Evolutionary conservation across 2,113 vertebrate genomes (phyloP), one percentile per base, ranked within the genome.

Genomic region (Misgurnus mizolepis): DNA sequence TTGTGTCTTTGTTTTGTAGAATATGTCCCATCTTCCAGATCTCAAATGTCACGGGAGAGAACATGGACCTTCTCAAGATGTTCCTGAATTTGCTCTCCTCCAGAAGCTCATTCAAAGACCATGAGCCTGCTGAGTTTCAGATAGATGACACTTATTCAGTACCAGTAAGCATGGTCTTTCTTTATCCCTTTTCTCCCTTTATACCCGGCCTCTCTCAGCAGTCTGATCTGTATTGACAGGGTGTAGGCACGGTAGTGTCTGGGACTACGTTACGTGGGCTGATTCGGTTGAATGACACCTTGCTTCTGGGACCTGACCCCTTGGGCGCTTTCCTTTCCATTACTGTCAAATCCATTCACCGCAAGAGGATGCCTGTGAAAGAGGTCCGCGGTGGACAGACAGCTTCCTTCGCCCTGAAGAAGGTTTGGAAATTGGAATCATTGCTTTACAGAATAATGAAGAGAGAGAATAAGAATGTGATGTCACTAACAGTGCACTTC

Each of bases 1-100:
- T 4, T 60, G 11, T 66, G 0, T 79, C 14, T 12, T 87, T 80
- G 76, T 68, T 55, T 79, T 86, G 82, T 86, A 99, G 97, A 93
- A 97, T 99, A 95, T 99, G 98, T 87, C 98, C 98, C 0, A 99
- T 99, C 88, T 99, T 99, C 92, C 98, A 99, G 92, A 98, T 99
- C 89, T 99, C 98, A 71, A 99, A 99, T 15, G 98, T 99, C 60
- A 96, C 94, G 0, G 98, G 98, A 18, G 97, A 99, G 90, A 98
- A 99, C 89, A 92, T 99, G 80, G 97, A 98, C 68, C 93, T 99
- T 85, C 92, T 99, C 60, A 99, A 99, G 92, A 99, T 98, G 96
- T 99, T 99, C 84, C 95, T 99, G 86, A 99, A 99, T 91, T 94
- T 99, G 78, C 93, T 99, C 4, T 98, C 98, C 76, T 97, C 98